Evolutionary conservation across 1,140 invertebrate genomes (phyloP), one percentile per base, ranked within the genome.

Genomic region (Odontomachus brunneus): DNA sequence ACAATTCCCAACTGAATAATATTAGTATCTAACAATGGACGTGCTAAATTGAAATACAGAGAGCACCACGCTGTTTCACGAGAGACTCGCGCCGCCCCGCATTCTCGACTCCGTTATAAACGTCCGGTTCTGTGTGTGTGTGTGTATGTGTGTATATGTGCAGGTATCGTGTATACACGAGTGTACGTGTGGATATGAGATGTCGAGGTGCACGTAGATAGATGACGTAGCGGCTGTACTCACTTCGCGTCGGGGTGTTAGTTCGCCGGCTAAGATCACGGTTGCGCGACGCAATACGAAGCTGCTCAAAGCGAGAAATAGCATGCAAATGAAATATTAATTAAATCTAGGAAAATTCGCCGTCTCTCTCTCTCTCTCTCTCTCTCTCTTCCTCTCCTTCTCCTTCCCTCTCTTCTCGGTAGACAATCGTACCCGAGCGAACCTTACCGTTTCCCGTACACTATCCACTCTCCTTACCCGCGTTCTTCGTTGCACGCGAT

Each of bases 1-100:
- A 93, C 92, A 93, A 93, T 93, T 92, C 91, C 91, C 84, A 92
- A 93, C 91, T 93, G 92, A 93, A 93, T 93, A 93, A 93, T 93
- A 93, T 93, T 93, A 93, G 91, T 93, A 92, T 92, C 91, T 88
- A 93, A 93, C 92, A 93, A 92, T 93, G 91, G 92, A 91, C 89
- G 88, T 85, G 90, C 91, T 92, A 93, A 93, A 92, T 93, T 93
- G 92, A 93, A 93, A 93, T 93, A 92, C 91, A 92, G 92, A 92
- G 88, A 83, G 86, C 57, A 59, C 51, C 66, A 73, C 44, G 67
- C 78, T 72, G 78, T 73, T 78, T 78, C 74, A 66, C 62, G 62
- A 24, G 62, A 2, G 38, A 44, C 48, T 59, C 53, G 49, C 29
- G 19, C 57, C 71, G 33, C 29, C 69, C 62, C 60, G 83, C 60